These are phyloP conservation scores for Sesia bembeciformis DNA, from an alignment of 2,888 invertebrate species.

Conservation along the genomic window DNA sequence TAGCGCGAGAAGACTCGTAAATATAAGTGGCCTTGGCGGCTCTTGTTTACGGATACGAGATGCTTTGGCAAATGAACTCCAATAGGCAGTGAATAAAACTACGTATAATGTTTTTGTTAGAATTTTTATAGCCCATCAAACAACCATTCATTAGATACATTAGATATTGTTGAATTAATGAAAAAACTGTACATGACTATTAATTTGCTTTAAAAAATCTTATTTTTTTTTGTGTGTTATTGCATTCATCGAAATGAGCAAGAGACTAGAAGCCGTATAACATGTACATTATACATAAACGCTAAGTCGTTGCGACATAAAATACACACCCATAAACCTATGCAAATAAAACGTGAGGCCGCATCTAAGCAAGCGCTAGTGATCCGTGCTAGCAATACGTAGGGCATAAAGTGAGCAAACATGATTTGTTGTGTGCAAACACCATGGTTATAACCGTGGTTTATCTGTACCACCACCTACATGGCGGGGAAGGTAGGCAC, in stretches of 20 bases:
- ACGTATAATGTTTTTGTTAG: background rate
- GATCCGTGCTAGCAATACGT: constrained; percentile 45
- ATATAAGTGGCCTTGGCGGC: constrained; percentile 50
- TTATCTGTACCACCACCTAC: constrained; percentile 38
- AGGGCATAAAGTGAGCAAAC: constrained; percentile 56
- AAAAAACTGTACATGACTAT: no score
- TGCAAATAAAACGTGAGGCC: constrained; percentile 61
- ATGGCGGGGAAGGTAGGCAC: constrained; percentile 41
- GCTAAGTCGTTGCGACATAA: constrained; percentile 1
- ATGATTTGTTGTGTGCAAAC: constrained; percentile 62
- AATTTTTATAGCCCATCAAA: background rate
- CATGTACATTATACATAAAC: background rate
- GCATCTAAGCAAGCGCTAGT: constrained; percentile 38
- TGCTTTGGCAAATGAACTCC: constrained; percentile 44
- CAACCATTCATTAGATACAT: background rate
- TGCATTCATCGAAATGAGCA: background rate
- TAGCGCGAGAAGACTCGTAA: constrained; percentile 37
- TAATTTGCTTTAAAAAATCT: no score
- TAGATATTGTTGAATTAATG: background rate
- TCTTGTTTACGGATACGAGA: constrained; percentile 55
- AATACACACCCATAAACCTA: constrained; percentile 30
- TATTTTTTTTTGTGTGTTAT: no score
- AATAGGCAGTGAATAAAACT: constrained; percentile 9
- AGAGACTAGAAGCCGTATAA: background rate
- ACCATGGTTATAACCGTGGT: constrained; percentile 28